A percentile compares a stretch with the other conserved stretches of the same genome.
These are phyloP conservation scores for Neodiprion fabricii DNA, from an alignment of 1,140 invertebrate genomes.

Conservation along the genomic window DNA sequence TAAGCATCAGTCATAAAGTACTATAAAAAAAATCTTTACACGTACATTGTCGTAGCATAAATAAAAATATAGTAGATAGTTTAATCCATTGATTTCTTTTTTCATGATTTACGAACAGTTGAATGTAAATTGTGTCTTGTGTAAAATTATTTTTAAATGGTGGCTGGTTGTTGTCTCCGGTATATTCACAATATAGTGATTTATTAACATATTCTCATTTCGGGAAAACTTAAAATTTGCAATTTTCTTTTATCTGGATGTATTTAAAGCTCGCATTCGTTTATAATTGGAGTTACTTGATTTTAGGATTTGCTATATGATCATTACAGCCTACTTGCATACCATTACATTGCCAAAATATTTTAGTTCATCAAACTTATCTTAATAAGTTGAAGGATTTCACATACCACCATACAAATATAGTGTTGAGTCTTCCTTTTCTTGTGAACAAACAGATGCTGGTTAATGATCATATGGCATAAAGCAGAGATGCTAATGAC, in stretches of 20 bases:
- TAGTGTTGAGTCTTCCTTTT: not conserved
- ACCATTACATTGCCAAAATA: constrained; percentile 21
- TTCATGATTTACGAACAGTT: constrained; percentile 1
- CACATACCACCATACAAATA: not conserved
- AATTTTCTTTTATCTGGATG: constrained; percentile 44
- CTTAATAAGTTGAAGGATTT: constrained; percentile 7
- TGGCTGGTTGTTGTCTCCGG: constrained; percentile 46
- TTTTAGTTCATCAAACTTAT: constrained; percentile 1
- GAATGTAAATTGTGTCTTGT: constrained; percentile 26
- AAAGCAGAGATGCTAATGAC: constrained; percentile 20
- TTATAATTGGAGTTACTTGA: constrained; percentile 34
- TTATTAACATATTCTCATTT: constrained; percentile 26
- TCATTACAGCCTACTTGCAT: constrained; percentile 39
- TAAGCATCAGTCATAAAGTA: no score
- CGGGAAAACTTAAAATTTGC: constrained; percentile 36
- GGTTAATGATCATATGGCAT: constrained; percentile 39
- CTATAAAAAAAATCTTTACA: constrained; percentile 23
- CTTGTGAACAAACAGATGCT: constrained; percentile 4
- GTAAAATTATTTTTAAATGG: constrained; percentile 40
- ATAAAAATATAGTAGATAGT: not conserved
- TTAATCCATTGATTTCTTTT: not conserved
- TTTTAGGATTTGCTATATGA: constrained; percentile 20
- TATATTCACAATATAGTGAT: constrained; percentile 35
- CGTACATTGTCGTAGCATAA: constrained; percentile 26
- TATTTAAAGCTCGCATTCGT: constrained; percentile 37